A percentile compares a stretch with the other conserved stretches of the same genome.
These are phyloP conservation scores for Polymixis flavicincta DNA, from an alignment of 2,888 invertebrate species.

Conservation along the genomic window DNA sequence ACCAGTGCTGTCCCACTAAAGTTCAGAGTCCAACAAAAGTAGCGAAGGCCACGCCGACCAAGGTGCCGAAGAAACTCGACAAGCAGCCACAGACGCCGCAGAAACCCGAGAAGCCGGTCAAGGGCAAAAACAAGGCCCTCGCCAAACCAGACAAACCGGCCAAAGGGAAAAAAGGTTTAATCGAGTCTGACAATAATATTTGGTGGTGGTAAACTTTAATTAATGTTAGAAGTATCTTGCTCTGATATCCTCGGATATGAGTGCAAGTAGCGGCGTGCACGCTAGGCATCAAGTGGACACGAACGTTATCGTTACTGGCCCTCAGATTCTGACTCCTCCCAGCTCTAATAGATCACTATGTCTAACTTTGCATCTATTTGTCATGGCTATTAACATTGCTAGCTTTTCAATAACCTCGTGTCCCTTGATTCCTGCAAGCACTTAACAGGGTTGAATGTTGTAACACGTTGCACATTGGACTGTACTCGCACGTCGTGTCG, in stretches of 20 bases:
- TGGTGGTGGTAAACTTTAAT: slow-evolving; percentile 93
- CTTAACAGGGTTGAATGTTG: slow-evolving; percentile 88
- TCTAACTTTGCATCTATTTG: slow-evolving; percentile 83
- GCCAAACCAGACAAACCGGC: slow-evolving; percentile 90
- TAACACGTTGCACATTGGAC: slow-evolving; percentile 84
- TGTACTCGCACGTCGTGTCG: slow-evolving; percentile 76
- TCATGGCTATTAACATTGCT: slow-evolving; percentile 83
- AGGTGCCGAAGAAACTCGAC: slow-evolving; percentile 90
- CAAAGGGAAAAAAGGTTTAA: slow-evolving; percentile 95
- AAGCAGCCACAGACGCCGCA: slow-evolving; percentile 85
- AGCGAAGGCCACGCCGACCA: slow-evolving; percentile 93
- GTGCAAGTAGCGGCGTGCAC: slow-evolving; percentile 80
- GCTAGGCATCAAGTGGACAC: slow-evolving; percentile 87
- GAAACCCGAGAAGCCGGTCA: slow-evolving; percentile 81
- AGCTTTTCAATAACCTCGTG: slow-evolving; percentile 87
- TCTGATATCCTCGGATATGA: slow-evolving; percentile 78
- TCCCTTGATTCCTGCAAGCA: slow-evolving; percentile 88
- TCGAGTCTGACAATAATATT: slow-evolving; percentile 96
- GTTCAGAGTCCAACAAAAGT: slow-evolving; percentile 94
- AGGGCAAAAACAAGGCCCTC: slow-evolving; percentile 89
- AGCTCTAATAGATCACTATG: slow-evolving; percentile 73
- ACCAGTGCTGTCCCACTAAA: slow-evolving; percentile 97
- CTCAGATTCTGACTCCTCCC: slow-evolving; percentile 75
- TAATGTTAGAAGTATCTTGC: slow-evolving; percentile 78
- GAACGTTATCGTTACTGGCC: slow-evolving; percentile 80